Conservation (phyloP, 2,797 vertebrate genomes). For the Phrynocephalus vlangalii region DNA sequence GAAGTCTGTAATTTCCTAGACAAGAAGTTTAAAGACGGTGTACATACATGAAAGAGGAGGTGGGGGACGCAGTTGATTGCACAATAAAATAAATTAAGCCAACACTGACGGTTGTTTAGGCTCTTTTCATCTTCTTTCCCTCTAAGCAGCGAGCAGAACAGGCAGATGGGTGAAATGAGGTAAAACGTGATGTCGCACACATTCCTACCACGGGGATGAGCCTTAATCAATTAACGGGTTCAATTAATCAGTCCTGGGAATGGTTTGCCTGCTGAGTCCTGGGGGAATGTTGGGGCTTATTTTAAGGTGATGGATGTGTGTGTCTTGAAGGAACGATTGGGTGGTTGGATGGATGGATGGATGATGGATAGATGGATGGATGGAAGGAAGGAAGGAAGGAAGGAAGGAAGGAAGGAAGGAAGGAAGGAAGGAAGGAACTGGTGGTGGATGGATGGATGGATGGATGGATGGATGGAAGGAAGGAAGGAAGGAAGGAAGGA, state of each 20-base stretch:
- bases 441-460: no score
- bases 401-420: no score
- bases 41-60: slow-evolving; percentile 53
- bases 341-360: no score
- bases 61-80: slow-evolving; percentile 69
- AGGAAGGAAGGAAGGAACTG: no score
- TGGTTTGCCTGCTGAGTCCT: neutral
- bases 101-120: slow-evolving; percentile 34
- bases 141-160: neutral
- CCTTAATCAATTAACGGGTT: neutral
- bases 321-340: neutral
- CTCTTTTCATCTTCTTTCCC: slow-evolving; percentile 12
- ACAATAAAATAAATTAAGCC: slow-evolving; percentile 51
- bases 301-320: neutral
- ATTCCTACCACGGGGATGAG: no score
- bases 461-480: no score
- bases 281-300: neutral
- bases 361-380: no score
- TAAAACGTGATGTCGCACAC: neutral
- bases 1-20: slow-evolving; percentile 54
- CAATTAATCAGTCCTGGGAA: neutral
- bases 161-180: neutral
- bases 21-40: slow-evolving; percentile 64
- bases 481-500: no score
- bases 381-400: no score